These are phyloP conservation scores for Cinara cedri DNA, from an alignment of 2,888 invertebrate genomes.

Conservation along the genomic window DNA sequence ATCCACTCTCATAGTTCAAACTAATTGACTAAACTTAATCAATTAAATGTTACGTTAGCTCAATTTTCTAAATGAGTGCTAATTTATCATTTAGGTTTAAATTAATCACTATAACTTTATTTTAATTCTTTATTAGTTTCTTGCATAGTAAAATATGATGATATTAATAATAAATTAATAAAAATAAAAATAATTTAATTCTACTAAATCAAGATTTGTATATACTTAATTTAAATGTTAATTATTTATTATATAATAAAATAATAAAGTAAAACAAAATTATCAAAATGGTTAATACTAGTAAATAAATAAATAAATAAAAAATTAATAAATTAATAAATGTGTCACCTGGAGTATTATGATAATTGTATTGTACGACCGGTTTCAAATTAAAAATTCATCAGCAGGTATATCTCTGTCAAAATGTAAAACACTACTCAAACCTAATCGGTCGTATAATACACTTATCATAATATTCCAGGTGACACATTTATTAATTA, in stretches of 20 bases:
- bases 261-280: too few relatives aligned
- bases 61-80: background rate
- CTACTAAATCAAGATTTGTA: background rate
- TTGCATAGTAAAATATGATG: background rate
- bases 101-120: background rate
- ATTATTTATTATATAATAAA: background rate
- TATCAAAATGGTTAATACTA: too few relatives aligned
- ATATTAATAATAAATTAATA: background rate
- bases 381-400: too few relatives aligned
- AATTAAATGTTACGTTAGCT: background rate
- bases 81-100: background rate
- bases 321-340: too few relatives aligned
- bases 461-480: too few relatives aligned
- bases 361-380: too few relatives aligned
- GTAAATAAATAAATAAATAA: too few relatives aligned
- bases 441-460: too few relatives aligned
- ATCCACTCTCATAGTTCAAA: background rate
- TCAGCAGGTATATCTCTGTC: too few relatives aligned
- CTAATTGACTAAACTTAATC: background rate
- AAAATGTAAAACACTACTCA: too few relatives aligned
- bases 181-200: background rate
- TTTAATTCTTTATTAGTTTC: constrained; percentile 10
- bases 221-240: background rate
- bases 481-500: too few relatives aligned
- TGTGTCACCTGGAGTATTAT: too few relatives aligned